Conservation (phyloP, 1,140 invertebrate genomes). For the Lutraria rhynchaena region DNA sequence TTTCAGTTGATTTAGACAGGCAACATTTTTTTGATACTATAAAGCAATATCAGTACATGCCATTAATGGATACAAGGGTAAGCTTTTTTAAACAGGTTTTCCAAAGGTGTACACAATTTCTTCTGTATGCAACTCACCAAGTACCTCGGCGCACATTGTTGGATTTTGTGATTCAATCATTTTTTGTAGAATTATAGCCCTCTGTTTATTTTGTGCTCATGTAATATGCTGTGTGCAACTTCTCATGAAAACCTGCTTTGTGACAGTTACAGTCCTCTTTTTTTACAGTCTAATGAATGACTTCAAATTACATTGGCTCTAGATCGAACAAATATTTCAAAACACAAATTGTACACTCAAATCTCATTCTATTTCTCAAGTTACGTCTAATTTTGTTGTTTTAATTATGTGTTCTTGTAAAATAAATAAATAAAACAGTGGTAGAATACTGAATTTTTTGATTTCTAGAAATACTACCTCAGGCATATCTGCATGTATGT, state of each 20-base stretch:
- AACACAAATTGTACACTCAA: no score
- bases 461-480: no score
- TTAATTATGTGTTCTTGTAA: no score
- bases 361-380: no score
- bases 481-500: no score
- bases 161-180: not conserved
- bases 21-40: conserved; percentile 27
- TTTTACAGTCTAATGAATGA: no score
- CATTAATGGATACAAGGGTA: conserved; percentile 38
- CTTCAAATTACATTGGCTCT: no score
- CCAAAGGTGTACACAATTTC: not conserved
- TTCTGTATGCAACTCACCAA: not conserved
- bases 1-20: conserved; percentile 41
- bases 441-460: no score
- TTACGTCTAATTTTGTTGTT: no score
- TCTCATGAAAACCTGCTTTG: not conserved
- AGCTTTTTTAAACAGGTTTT: not conserved
- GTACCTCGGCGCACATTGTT: not conserved
- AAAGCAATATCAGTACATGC: conserved; percentile 34
- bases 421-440: no score
- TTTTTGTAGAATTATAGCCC: not conserved
- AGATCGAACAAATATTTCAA: no score
- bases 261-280: not conserved
- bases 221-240: not conserved
- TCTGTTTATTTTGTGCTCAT: not conserved